Percentiles rank a stretch among this genome's conserved stretches.
These are phyloP conservation scores for Chelon auratus DNA, from an alignment of 2,797 vertebrate genomes.

Conservation along the genomic window DNA sequence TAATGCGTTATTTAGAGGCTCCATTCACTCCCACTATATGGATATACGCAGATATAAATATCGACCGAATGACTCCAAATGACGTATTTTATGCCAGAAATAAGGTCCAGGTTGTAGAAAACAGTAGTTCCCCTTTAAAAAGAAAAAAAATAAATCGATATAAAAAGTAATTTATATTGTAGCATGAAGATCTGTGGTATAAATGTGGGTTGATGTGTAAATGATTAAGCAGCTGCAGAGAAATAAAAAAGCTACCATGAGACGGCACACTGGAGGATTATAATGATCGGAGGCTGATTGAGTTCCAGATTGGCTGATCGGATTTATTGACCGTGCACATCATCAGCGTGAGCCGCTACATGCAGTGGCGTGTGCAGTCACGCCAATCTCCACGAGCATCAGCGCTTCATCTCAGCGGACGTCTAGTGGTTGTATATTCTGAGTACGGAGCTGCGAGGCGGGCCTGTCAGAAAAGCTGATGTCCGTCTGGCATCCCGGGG, in stretches of 20 bases:
- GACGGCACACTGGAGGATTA: constrained; percentile 24
- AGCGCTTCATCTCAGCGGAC: constrained; percentile 17
- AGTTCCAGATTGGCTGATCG: constrained; percentile 49
- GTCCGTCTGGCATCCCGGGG: constrained; percentile 58
- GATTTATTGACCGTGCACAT: constrained; percentile 53
- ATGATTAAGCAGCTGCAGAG: constrained; percentile 12
- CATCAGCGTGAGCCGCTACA: constrained; percentile 42
- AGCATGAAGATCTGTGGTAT: not conserved
- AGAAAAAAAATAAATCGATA: not conserved
- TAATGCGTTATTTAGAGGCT: too few relatives aligned
- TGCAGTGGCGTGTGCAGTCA: constrained; percentile 24
- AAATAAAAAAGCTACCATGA: constrained; percentile 15
- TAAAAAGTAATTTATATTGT: not conserved
- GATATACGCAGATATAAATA: too few relatives aligned
- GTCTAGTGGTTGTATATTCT: constrained; percentile 58
- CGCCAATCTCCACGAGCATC: constrained; percentile 10
- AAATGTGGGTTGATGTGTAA: constrained; percentile 1
- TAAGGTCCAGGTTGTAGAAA: too few relatives aligned
- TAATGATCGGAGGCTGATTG: constrained; percentile 66
- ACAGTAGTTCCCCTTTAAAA: not conserved
- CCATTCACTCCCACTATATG: too few relatives aligned
- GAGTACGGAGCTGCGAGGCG: constrained; percentile 43
- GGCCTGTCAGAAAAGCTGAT: constrained; percentile 60
- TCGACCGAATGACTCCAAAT: too few relatives aligned
- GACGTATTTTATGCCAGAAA: too few relatives aligned